These are phyloP conservation scores for Perizoma flavofasciatum DNA, from an alignment of 2,888 invertebrate species.

Conservation along the genomic window DNA sequence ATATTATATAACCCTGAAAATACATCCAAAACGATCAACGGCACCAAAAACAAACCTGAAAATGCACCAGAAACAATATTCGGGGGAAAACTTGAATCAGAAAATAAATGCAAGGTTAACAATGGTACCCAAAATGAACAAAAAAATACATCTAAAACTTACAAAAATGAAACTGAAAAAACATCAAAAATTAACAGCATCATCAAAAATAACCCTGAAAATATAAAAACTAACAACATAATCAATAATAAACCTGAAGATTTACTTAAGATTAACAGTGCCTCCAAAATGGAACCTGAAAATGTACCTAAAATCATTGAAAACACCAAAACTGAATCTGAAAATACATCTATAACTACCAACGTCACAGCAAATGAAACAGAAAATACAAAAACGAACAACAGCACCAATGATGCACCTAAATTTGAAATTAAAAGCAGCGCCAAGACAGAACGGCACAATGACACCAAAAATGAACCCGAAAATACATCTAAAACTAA, in stretches of 20 bases:
- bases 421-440: not conserved
- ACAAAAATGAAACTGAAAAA: conserved; percentile 7
- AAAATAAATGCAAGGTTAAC: not conserved
- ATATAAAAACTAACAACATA: not conserved
- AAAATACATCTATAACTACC: not conserved
- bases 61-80: not conserved
- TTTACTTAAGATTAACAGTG: too few species aligned
- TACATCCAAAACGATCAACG: too few species aligned
- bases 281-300: too few species aligned
- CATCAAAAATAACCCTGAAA: not conserved
- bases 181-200: not conserved
- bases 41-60: not conserved
- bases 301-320: too few species aligned
- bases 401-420: not conserved
- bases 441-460: not conserved
- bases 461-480: not conserved
- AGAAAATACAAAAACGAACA: not conserved
- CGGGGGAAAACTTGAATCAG: conserved; percentile 2
- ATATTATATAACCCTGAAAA: conserved; percentile 4
- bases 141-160: not conserved
- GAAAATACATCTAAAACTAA: not conserved
- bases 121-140: not conserved
- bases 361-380: not conserved
- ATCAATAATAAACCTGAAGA: too few species aligned
- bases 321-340: not conserved